Conservation (phyloP, 2,113 vertebrate species). For the Climacteris rufus region DNA sequence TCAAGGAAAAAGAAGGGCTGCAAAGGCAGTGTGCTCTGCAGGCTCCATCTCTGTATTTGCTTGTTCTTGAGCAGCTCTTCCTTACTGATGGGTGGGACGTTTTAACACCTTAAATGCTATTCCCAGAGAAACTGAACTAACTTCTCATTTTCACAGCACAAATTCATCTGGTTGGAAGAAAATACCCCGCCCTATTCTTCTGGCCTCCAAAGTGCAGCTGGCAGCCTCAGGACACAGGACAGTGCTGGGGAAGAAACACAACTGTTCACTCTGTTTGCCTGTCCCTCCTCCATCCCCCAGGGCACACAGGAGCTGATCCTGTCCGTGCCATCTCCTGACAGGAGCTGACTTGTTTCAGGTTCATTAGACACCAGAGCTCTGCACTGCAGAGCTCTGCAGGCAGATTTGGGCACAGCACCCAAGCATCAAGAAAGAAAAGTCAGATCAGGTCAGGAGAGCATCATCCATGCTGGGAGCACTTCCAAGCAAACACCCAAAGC, state of each 20-base stretch:
- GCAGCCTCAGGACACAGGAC: not conserved
- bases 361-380: not conserved
- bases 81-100: not conserved
- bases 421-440: slow-evolving; percentile 2
- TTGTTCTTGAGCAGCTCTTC: not conserved
- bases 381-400: not conserved
- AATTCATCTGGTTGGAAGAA: slow-evolving; percentile 47
- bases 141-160: slow-evolving; percentile 9
- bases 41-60: not conserved
- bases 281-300: not conserved
- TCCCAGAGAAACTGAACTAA: slow-evolving; percentile 38
- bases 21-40: not conserved
- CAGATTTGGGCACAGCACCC: not conserved
- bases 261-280: not conserved
- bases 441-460: slow-evolving; percentile 56
- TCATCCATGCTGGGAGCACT: slow-evolving; percentile 25
- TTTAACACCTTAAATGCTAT: slow-evolving; percentile 59
- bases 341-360: not conserved
- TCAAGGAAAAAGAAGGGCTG: not conserved
- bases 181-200: slow-evolving; percentile 27
- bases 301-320: not conserved
- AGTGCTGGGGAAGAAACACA: slow-evolving; percentile 2
- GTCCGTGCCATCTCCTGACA: not conserved
- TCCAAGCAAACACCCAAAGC: slow-evolving; percentile 62
- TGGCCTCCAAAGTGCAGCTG: slow-evolving; percentile 37